Conservation (phyloP, 2,797 vertebrate species). For the Neosalanx taihuensis region DNA sequence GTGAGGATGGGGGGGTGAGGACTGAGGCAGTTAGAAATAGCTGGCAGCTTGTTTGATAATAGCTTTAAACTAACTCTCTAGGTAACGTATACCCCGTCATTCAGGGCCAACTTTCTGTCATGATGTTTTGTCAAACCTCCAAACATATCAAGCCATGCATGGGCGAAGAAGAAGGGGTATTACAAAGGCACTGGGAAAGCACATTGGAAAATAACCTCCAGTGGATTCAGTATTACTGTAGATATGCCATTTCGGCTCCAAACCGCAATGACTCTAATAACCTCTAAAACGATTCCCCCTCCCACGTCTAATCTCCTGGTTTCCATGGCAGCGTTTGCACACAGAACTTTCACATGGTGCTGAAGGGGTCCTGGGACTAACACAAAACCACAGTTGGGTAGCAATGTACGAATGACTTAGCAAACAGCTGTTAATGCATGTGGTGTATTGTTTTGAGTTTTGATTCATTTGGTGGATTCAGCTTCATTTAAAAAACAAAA, state of each 20-base stretch:
- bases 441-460: not conserved
- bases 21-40: not conserved
- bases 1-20: too few relatives aligned
- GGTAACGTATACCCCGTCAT: not conserved
- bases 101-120: constrained; percentile 10
- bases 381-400: constrained; percentile 3
- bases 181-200: not conserved
- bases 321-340: constrained; percentile 11
- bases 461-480: not conserved
- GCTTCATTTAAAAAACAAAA: too few relatives aligned
- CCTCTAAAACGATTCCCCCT: not conserved
- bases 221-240: constrained; percentile 6
- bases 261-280: constrained; percentile 24
- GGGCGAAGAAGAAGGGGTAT: not conserved
- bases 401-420: not conserved
- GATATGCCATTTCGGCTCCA: constrained; percentile 13
- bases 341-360: constrained; percentile 6
- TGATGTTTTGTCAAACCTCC: constrained; percentile 11
- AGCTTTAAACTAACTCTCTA: not conserved
- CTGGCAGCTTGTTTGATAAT: not conserved
- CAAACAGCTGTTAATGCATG: not conserved
- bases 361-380: constrained; percentile 9
- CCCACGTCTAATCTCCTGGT: not conserved
- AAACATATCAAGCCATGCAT: constrained; percentile 9
- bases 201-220: constrained; percentile 21